These are phyloP conservation scores for Nibea albiflora DNA, from an alignment of 2,113 vertebrate species.

Conservation along the genomic window DNA sequence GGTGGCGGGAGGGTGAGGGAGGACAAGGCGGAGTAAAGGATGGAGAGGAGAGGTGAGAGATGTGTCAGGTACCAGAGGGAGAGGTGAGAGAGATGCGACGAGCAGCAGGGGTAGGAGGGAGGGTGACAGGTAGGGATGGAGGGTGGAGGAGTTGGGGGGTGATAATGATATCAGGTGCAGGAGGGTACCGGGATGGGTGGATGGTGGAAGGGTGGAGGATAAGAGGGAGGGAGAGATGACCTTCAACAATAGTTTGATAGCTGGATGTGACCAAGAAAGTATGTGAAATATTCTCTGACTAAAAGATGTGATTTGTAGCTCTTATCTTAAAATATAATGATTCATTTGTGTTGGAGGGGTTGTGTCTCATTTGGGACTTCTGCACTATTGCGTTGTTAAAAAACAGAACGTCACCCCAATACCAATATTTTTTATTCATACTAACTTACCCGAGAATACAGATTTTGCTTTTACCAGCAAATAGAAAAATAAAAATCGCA, in stretches of 20 bases:
- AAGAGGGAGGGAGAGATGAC: slow-evolving; percentile 57
- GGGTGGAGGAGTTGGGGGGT: slow-evolving; percentile 52
- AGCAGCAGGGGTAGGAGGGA: slow-evolving; percentile 56
- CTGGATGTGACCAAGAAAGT: not conserved
- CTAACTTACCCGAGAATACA: not conserved
- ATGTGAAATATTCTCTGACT: not conserved
- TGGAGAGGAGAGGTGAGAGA: slow-evolving; percentile 61
- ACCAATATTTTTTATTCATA: not conserved
- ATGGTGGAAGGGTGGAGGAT: slow-evolving; percentile 38
- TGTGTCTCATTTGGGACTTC: not conserved
- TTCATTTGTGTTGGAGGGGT: not conserved
- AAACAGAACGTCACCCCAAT: not conserved
- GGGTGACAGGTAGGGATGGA: slow-evolving; percentile 58
- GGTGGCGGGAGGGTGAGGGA: slow-evolving; percentile 16
- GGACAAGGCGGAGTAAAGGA: slow-evolving; percentile 14
- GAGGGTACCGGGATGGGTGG: slow-evolving; percentile 32
- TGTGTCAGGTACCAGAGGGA: slow-evolving; percentile 69
- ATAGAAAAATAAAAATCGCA: too few species aligned
- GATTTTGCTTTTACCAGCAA: too few species aligned
- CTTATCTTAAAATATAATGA: not conserved
- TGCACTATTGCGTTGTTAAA: not conserved
- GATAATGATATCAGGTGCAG: slow-evolving; percentile 69
- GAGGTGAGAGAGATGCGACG: slow-evolving; percentile 51
- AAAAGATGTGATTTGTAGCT: not conserved
- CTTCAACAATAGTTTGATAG: slow-evolving; percentile 59